Base-by-base conservation (phyloP, 2,113 vertebrate genomes). In the Sphaerodactylus townsendi region DNA sequence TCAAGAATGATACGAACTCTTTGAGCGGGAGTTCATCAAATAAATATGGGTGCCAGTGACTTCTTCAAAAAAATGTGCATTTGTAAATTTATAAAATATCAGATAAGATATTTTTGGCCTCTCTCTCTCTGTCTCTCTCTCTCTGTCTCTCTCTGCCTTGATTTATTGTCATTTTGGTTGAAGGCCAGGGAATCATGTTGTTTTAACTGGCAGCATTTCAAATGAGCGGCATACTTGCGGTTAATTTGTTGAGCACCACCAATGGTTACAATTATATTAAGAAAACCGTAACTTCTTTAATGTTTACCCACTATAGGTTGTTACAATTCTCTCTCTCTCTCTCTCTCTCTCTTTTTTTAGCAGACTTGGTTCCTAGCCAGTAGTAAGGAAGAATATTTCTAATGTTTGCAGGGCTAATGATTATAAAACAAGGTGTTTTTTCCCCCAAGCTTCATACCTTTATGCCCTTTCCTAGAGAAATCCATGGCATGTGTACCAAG, bases 211-310 rank as follows among this genome's bases (percentile, higher is more conserved):
- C 95, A 92, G 86, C 85, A 72, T 93, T 94, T 95, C 93, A 94
- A 91, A 94, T 94, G 94, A 95, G 95, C 93, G 95, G 85, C 93
- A 93, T 95, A 95, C 92, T 95, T 96, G 92, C 91, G 87, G 91
- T 93, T 96, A 94, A 96, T 96, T 96, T 93, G 93, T 93, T 93
- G 94, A 95, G 83, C 88, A 90, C 94, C 91, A 93, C 94, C 91
- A 93, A 91, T 91, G 90, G 93, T 95, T 95, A 93, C 92, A 94
- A 94, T 94, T 93, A 82, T 95, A 94, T 95, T 93, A 95, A 94
- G 94, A 76, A 39, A 44, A 62, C 89, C 0, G 10, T 95, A 95
- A 95, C 91, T 87, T 86, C 87, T 95, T 94, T 91, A 95, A 92
- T 90, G 74, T 92, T 94, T 94, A 93, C 93, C 93, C 93, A 74